These are phyloP conservation scores for Meloidogyne floridensis DNA, from an alignment of 1,140 invertebrate species.

Conservation along the genomic window DNA sequence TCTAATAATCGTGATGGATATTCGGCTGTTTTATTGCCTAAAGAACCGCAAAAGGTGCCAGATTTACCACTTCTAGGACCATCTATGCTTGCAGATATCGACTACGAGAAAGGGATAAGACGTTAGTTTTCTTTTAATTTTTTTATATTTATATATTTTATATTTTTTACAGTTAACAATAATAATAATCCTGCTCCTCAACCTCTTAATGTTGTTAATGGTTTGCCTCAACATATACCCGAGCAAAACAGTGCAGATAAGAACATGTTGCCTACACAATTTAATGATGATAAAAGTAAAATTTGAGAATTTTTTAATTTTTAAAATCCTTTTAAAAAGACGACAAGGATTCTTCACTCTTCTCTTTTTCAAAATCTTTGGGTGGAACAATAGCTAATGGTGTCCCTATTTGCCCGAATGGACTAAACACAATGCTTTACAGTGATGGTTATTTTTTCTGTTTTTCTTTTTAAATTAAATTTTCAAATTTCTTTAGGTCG, in stretches of 20 bases:
- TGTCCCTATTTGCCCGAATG: constrained; percentile 49
- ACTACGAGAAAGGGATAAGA: constrained; percentile 26
- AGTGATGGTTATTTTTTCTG: constrained; percentile 23
- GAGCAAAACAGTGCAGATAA: constrained; percentile 19
- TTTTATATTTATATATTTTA: too few relatives aligned
- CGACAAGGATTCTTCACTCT: not conserved
- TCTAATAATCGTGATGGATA: constrained; percentile 9
- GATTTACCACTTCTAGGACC: constrained; percentile 37
- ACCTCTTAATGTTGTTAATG: not conserved
- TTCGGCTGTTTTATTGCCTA: constrained; percentile 34
- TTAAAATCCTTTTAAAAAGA: not conserved
- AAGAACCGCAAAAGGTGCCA: constrained; percentile 20
- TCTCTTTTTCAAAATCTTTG: not conserved
- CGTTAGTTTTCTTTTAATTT: not conserved
- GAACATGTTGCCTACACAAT: not conserved
- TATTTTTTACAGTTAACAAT: not conserved
- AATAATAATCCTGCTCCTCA: not conserved
- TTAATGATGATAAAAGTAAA: constrained; percentile 19
- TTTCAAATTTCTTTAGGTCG: constrained; percentile 36
- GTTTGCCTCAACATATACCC: constrained; percentile 15
- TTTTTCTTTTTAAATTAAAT: not conserved
- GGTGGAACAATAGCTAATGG: not conserved
- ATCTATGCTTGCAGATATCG: constrained; percentile 38
- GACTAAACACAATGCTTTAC: constrained; percentile 55
- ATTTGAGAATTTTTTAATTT: not conserved